Evolutionary conservation across 2,888 invertebrate genomes (phyloP), one percentile per base, ranked within the genome.

Genomic region (Poecilus cupreus): DNA sequence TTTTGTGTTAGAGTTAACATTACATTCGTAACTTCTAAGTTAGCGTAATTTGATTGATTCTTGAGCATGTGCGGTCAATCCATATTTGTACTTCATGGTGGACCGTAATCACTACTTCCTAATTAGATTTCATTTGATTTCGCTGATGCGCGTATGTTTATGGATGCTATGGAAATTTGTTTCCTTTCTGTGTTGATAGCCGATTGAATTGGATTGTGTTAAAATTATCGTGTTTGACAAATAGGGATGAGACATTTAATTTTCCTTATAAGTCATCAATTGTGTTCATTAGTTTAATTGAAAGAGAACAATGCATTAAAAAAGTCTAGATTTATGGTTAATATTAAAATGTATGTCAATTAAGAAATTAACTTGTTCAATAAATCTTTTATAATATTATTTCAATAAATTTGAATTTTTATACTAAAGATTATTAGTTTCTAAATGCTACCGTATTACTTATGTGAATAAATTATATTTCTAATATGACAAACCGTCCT

Each of bases 61-160:
- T 26, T 60, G 60, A 60, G 60, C 60, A 60, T 26, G 60, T 60
- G 60, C 60, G 60, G 60, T 60, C 60, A 24, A 22, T 26, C 60
- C 60, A 11, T 60, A 60, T 60, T 26, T 26, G 60, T 60, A 60
- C 60, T 26, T 24, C 26, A 13, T 22, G 60, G 26, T 60, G 26
- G 5, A 32, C n/a, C n/a, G n/a, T n/a, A 60, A 60, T 5, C 26
- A 26, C 60, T 60, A 60, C 22, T 60, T 60, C 24, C 60, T 60
- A 57, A 57, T 57, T 57, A 60, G 60, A 60, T 60, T 60, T 60
- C 20, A 20, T 60, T 13, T 5, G 24, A 10, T 60, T 60, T n/a
- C 3, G 3, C 26, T 24, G 60, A 60, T 13, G 60, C 8, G 22
- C 43, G 43, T 3, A 43, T 43, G 43, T 43, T 43, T 43, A 43